Evolutionary conservation across 2,113 vertebrate genomes (phyloP), one percentile per base, ranked within the genome.

Genomic region (Coreoperca whiteheadi): DNA sequence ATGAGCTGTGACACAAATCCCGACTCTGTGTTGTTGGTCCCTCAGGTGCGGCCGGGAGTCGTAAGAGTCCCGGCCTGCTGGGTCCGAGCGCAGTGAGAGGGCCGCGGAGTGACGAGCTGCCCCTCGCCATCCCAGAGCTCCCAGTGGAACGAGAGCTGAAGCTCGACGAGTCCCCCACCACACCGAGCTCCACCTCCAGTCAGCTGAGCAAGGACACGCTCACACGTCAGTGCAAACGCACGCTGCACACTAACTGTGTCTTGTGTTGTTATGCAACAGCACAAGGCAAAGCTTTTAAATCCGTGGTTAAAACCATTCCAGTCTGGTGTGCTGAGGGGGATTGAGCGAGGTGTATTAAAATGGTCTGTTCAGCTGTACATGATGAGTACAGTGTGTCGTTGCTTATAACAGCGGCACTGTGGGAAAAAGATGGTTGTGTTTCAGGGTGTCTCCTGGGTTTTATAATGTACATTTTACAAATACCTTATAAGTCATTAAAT

Each of bases 141-240:
- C 96, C 96, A 0, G 65, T 96, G 89, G 96, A 98, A 92, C 95
- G 94, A n/a, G 96, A 96, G 74, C 94, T 96, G 77, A 96, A 94
- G 75, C 93, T 97, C 79, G 96, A 97, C 1, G 96, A 96, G 84
- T 94, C 93, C 12, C 91, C 96, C 70, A 92, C 92, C 69, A 93
- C 96, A 0, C 94, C 95, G 0, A 93, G 95, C 56, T 92, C 94
- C 12, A 91, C 94, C 7, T 18, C 82, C 86, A 95, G 94, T 83
- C 94, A 93, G 67, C 88, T 83, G 61, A 96, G 94, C 82, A 59
- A 93, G 64, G 77, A 94, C 1, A 74, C 95, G 1, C 89, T 95
- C 39, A 91, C 97, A 92, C 93, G 97, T 98, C 73, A 88, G 92
- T 91, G 15, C 4, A 30, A 1, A 51, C 37, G 2, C 51, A 28